phyloP scores from a whole-genome alignment of 2,113 vertebrate genomes.

The Hiodon alosoides region DNA sequence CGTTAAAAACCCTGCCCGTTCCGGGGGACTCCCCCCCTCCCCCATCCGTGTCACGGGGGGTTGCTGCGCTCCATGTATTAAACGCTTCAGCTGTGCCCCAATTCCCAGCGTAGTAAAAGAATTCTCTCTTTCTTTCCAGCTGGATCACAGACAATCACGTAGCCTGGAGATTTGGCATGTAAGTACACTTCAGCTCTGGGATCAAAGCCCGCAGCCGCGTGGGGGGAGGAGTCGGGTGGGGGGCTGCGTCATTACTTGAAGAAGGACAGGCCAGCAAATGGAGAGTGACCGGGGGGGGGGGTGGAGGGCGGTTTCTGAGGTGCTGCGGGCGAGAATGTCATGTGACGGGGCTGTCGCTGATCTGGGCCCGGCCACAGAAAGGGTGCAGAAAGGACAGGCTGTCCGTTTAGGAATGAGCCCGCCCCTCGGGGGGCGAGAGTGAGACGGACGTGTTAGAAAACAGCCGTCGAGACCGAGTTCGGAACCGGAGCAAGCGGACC shows the following conservation, averaged over 20 bases:
- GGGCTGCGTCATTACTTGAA: background rate
- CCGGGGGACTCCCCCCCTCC: background rate
- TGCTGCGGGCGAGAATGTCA: background rate
- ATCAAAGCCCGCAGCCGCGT: conserved; percentile 45
- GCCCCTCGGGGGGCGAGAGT: no score
- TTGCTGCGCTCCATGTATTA: conserved; percentile 47
- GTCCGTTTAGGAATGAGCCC: no score
- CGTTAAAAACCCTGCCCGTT: background rate
- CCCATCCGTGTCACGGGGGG: background rate
- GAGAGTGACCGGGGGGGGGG: background rate
- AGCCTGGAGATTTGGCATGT: conserved; percentile 79
- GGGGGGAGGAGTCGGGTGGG: conserved; percentile 20
- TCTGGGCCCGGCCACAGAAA: no score
- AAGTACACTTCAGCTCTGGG: conserved; percentile 58
- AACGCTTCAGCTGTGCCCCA: conserved; percentile 64
- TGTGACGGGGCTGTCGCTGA: no score
- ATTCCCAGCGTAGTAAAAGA: conserved; percentile 52
- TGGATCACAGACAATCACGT: conserved; percentile 68
- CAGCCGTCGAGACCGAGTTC: no score
- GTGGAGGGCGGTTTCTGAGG: background rate
- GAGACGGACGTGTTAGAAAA: no score
- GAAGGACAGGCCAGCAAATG: no score
- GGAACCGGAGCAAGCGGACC: no score
- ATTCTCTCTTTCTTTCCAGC: conserved; percentile 56
- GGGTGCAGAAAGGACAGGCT: no score